Evolutionary conservation across 1,140 invertebrate species (phyloP), one percentile per base, ranked within the genome.

Genomic region (Panagrolaimus sp.): DNA sequence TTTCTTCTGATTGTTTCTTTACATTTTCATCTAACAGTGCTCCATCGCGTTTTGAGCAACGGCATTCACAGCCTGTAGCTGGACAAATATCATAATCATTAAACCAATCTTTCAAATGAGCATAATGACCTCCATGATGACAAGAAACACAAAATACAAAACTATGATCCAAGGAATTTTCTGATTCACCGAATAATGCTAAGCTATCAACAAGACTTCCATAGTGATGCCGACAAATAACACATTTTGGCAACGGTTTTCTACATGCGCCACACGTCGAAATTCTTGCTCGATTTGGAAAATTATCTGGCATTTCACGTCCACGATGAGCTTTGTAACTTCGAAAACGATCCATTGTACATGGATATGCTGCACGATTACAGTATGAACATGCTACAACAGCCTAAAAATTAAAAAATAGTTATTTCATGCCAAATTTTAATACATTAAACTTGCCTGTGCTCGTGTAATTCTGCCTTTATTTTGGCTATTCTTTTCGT

Each of bases 21-120:
- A 57, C 51, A 20, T 25, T 25, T 57, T 57, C 51, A 16, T 57
- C 51, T 9, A 57, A 9, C 14, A 57, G 3, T 5, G 20, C 51
- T 1, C 51, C 51, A 20, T 57, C 51, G n/a, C 51, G 51, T 16
- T 57, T 57, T 11, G 20, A 25, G 27, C 51, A 57, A 57, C 51
- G 51, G 4, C 51, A 57, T 27, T 20, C 27, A 57, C 51, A 57
- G 0, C 51, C 51, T 11, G 51, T 25, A 4, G 51, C 51, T 11
- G 51, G 51, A 57, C 51, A 57, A 11, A 57, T 57, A 27, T 57
- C 51, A 16, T 57, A 11, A 57, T 57, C 51, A 11, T 57, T 57
- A 16, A 57, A 57, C 51, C 51, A 57, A 16, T 57, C 51, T 9
- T 11, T 16, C 1, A n/a, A 4, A 27, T 57, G 51, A 13, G 11